Conservation (phyloP, 2,113 vertebrate genomes). For the Excalfactoria chinensis region DNA sequence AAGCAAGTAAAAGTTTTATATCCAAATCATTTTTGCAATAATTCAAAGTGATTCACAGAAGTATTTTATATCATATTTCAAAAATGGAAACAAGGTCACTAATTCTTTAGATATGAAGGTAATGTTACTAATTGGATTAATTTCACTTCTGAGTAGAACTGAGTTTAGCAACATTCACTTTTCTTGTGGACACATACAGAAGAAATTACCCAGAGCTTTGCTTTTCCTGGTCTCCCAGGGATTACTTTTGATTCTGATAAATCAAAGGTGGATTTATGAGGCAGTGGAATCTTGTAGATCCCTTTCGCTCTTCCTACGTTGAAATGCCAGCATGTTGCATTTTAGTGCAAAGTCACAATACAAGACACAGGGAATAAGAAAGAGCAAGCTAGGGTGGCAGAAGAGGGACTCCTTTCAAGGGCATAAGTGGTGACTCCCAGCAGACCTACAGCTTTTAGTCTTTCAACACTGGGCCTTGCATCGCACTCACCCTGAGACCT, state of each 20-base stretch:
- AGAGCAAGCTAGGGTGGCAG: rapidly evolving
- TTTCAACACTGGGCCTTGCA: background rate
- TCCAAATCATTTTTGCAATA: background rate
- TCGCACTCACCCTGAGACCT: background rate
- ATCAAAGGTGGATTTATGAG: background rate
- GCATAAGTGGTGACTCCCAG: background rate
- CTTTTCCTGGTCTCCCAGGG: background rate
- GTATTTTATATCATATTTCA: background rate
- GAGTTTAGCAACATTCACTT: background rate
- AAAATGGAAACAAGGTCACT: background rate
- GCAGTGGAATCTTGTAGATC: background rate
- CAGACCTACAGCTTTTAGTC: background rate
- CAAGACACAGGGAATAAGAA: background rate
- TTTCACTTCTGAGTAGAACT: background rate
- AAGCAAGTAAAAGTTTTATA: background rate
- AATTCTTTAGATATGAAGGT: background rate
- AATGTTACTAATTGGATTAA: background rate
- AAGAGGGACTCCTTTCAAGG: background rate
- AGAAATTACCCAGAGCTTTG: background rate
- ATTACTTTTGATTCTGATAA: background rate
- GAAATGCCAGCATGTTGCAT: background rate
- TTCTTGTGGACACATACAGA: background rate
- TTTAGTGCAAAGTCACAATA: background rate
- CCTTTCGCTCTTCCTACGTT: background rate
- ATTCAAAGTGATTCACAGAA: background rate